Percentiles rank a stretch among this genome's conserved stretches.
Conservation (phyloP, 2,797 vertebrate species). For the Microtus agrestis region DNA sequence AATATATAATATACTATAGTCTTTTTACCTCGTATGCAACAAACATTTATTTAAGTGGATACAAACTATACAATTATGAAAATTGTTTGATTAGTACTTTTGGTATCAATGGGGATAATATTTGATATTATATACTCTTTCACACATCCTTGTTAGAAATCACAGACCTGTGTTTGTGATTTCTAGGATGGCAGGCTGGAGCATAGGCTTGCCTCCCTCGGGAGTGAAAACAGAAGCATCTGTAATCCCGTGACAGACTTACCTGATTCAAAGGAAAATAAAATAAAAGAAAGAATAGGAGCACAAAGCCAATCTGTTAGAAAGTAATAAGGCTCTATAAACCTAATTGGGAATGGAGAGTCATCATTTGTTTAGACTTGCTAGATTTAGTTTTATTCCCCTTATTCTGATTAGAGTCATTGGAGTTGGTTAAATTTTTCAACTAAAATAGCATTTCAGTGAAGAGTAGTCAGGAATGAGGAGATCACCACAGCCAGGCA, state of each 20-base stretch:
- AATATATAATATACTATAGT: too few relatives aligned
- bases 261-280: constrained; percentile 55
- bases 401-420: constrained; percentile 49
- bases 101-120: neutral
- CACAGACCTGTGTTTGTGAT: neutral
- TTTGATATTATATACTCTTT: neutral
- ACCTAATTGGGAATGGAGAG: constrained; percentile 1
- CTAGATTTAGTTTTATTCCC: constrained; percentile 23
- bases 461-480: constrained; percentile 19
- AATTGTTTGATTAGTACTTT: neutral
- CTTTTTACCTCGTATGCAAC: neutral
- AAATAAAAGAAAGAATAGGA: constrained; percentile 12
- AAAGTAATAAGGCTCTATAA: neutral
- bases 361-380: constrained; percentile 31
- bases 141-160: neutral
- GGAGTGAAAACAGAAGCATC: neutral
- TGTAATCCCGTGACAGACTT: neutral
- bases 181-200: constrained; percentile 24
- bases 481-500: neutral
- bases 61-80: neutral
- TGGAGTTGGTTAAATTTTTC: neutral
- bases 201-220: neutral
- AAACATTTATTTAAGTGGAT: neutral
- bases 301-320: constrained; percentile 49
- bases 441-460: constrained; percentile 21